A percentile compares a stretch with the other conserved stretches of the same genome.
Conservation (phyloP, 2,888 invertebrate species). For the Coecobrya sp. region DNA sequence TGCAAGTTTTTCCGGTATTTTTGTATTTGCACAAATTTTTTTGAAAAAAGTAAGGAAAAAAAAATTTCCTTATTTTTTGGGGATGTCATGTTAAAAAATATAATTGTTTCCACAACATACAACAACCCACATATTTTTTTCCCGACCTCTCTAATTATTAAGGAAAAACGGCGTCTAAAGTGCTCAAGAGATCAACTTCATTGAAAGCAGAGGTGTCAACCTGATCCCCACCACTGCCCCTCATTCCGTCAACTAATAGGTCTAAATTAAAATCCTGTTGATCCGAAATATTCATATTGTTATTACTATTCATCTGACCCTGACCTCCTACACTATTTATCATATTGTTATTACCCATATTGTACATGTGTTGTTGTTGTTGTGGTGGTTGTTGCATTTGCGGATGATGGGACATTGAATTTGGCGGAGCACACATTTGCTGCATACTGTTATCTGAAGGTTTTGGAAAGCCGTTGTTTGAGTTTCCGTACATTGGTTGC, state of each 20-base stretch:
- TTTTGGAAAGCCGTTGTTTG: constrained; percentile 69
- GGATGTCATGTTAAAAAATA: constrained; percentile 63
- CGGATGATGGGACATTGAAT: constrained; percentile 78
- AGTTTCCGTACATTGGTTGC: constrained; percentile 74
- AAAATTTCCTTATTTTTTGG: constrained; percentile 1
- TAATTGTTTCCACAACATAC: constrained; percentile 58
- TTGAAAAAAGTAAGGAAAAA: constrained; percentile 60
- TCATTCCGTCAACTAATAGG: constrained; percentile 75
- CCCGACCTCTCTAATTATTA: constrained; percentile 6
- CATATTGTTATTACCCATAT: constrained; percentile 71
- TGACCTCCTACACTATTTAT: constrained; percentile 64
- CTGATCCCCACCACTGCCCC: constrained; percentile 64
- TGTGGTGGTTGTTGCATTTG: constrained; percentile 69
- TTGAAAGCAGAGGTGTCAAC: constrained; percentile 66
- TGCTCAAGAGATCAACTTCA: constrained; percentile 74
- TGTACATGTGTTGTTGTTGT: constrained; percentile 75
- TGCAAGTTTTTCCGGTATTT: constrained; percentile 59
- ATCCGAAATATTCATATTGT: constrained; percentile 68
- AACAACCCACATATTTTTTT: constrained; percentile 53
- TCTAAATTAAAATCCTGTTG: constrained; percentile 80
- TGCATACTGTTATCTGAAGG: constrained; percentile 66
- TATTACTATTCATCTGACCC: constrained; percentile 62
- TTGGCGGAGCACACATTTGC: constrained; percentile 76
- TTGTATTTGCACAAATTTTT: constrained; percentile 62
- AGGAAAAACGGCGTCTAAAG: constrained; percentile 70